These are phyloP conservation scores for Globia sparganii DNA, from an alignment of 2,888 invertebrate genomes.

Conservation along the genomic window DNA sequence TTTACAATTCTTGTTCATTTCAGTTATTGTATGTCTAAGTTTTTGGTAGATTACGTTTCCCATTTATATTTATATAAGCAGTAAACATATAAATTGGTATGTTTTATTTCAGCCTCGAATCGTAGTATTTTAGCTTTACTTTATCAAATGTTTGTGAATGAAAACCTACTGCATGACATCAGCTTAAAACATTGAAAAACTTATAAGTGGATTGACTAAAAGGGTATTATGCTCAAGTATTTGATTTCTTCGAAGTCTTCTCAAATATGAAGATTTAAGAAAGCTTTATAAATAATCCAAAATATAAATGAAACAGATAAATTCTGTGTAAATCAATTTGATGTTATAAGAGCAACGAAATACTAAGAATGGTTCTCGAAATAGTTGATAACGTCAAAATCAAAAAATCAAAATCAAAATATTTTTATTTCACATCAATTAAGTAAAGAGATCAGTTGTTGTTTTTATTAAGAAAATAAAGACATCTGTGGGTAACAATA, in stretches of 20 bases:
- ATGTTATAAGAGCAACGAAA: neutral
- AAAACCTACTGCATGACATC: slow-evolving; percentile 7
- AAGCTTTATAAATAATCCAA: neutral
- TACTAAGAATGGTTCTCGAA: neutral
- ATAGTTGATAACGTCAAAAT: neutral
- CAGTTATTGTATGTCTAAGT: too few relatives aligned
- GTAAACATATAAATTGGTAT: neutral
- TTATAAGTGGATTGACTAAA: slow-evolving; percentile 10
- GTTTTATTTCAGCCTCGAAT: neutral
- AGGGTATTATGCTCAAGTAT: neutral
- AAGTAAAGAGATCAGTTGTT: neutral
- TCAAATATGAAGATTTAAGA: neutral
- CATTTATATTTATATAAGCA: too few relatives aligned
- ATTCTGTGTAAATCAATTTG: slow-evolving; percentile 1
- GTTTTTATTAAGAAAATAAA: neutral
- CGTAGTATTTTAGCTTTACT: neutral
- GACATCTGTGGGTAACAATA: too few relatives aligned
- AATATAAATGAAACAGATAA: neutral
- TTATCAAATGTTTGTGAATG: neutral
- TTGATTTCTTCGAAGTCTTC: slow-evolving; percentile 8
- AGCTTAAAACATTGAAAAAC: slow-evolving; percentile 13
- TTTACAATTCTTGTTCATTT: neutral
- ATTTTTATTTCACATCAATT: too few relatives aligned
- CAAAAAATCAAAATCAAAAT: too few relatives aligned
- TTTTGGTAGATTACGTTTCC: neutral